Evolutionary conservation across 2,797 vertebrate species (phyloP).

Genomic region (Delichon dasypus): DNA sequence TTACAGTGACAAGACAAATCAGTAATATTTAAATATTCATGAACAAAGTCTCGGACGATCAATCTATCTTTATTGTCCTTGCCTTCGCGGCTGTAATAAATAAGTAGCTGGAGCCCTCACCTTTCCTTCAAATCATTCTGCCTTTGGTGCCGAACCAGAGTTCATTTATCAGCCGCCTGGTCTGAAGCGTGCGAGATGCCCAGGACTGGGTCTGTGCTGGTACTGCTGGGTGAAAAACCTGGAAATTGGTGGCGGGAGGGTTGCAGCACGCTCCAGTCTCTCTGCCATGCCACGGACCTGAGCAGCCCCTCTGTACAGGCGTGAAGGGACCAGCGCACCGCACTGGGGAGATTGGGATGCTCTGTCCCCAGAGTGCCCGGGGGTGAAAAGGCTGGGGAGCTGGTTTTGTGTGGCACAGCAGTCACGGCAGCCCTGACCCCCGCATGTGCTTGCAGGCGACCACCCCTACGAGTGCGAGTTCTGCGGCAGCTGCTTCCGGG

Average conservation of each 20-base stretch:
- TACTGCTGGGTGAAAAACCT: not conserved
- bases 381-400: not conserved
- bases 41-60: constrained; percentile 83
- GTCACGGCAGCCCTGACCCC: not conserved
- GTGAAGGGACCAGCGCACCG: rapidly evolving
- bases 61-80: constrained; percentile 86
- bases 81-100: constrained; percentile 80
- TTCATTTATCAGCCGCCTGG: constrained; percentile 48
- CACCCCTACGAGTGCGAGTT: constrained; percentile 98
- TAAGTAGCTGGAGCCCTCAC: constrained; percentile 78
- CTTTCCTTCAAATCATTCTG: constrained; percentile 55
- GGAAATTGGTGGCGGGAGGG: rapidly evolving
- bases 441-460: constrained; percentile 80
- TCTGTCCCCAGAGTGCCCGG: rapidly evolving
- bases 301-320: rapidly evolving
- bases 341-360: not conserved
- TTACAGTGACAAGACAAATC: constrained; percentile 88
- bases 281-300: rapidly evolving
- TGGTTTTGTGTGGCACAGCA: not conserved
- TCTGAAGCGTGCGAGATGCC: not conserved
- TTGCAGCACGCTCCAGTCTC: rapidly evolving
- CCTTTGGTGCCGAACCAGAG: constrained; percentile 34
- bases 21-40: constrained; percentile 88
- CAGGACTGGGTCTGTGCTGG: not conserved
- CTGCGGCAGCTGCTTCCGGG: constrained; percentile 98